phyloP scores from a whole-genome alignment of 2,888 invertebrate genomes.

The Amorpha juglandis region DNA sequence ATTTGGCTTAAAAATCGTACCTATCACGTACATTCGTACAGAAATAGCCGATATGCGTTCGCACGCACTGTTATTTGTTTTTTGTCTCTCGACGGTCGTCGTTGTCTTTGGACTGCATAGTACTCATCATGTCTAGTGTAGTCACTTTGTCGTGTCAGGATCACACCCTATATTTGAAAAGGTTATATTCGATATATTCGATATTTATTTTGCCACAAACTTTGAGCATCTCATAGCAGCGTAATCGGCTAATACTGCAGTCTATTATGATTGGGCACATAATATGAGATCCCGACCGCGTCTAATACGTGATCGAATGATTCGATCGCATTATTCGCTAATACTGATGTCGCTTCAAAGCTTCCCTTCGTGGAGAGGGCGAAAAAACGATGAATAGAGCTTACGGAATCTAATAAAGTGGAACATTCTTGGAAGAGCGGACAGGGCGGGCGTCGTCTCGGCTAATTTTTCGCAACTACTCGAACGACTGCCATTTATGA shows the following conservation, averaged over 20 bases:
- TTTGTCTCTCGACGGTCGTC: too few relatives aligned
- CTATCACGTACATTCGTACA: too few relatives aligned
- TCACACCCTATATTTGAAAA: too few relatives aligned
- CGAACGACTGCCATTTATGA: conserved; percentile 37
- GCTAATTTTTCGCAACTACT: conserved; percentile 61
- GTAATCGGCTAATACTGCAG: conserved; percentile 73
- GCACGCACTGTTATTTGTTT: too few relatives aligned
- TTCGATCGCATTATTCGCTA: conserved; percentile 80
- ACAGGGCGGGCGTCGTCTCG: conserved; percentile 41
- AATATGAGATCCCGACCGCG: conserved; percentile 59
- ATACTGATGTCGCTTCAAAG: conserved; percentile 72
- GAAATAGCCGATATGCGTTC: too few relatives aligned
- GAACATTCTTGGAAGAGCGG: conserved; percentile 69
- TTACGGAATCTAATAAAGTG: conserved; percentile 82
- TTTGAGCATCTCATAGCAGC: conserved; percentile 53
- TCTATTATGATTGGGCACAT: conserved; percentile 76
- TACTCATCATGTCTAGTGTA: too few relatives aligned
- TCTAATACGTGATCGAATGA: conserved; percentile 75
- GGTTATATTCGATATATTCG: too few relatives aligned
- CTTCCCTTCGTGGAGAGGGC: conserved; percentile 62
- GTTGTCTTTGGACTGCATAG: too few relatives aligned
- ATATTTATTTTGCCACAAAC: conserved; percentile 33
- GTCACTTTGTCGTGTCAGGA: too few relatives aligned
- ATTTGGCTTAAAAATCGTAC: too few relatives aligned
- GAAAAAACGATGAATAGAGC: conserved; percentile 79